These are phyloP conservation scores for Ceratina calcarata DNA, from an alignment of 1,140 invertebrate species.

Conservation along the genomic window DNA sequence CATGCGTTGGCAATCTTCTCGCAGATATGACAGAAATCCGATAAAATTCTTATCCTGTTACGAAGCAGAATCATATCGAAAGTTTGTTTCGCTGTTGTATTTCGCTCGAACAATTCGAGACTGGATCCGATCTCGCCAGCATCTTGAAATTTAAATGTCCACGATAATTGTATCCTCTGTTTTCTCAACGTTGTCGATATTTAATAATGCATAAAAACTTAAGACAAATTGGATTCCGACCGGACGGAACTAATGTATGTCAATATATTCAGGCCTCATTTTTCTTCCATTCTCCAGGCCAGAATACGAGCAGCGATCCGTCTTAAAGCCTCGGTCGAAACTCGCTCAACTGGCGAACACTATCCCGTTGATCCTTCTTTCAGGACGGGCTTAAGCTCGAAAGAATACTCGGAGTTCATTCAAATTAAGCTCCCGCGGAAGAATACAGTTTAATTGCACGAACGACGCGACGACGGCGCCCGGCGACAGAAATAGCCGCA, in stretches of 20 bases:
- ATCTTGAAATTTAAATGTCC: neutral
- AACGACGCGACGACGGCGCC: no score
- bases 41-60: neutral
- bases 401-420: neutral
- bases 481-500: neutral
- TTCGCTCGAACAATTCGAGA: neutral
- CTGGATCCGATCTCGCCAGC: no score
- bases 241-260: slow-evolving; percentile 1
- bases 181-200: neutral
- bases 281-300: neutral
- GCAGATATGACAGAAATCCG: neutral
- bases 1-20: neutral
- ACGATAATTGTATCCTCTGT: no score
- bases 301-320: neutral
- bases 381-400: neutral
- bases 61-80: neutral
- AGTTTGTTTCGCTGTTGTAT: neutral
- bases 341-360: neutral
- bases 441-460: slow-evolving; percentile 28
- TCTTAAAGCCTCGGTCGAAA: slow-evolving; percentile 4
- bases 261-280: slow-evolving; percentile 27
- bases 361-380: neutral
- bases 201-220: neutral
- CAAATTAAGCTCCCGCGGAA: neutral
- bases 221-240: neutral